Base-by-base conservation (phyloP, 2,888 invertebrate species). In the Belgica antarctica region DNA sequence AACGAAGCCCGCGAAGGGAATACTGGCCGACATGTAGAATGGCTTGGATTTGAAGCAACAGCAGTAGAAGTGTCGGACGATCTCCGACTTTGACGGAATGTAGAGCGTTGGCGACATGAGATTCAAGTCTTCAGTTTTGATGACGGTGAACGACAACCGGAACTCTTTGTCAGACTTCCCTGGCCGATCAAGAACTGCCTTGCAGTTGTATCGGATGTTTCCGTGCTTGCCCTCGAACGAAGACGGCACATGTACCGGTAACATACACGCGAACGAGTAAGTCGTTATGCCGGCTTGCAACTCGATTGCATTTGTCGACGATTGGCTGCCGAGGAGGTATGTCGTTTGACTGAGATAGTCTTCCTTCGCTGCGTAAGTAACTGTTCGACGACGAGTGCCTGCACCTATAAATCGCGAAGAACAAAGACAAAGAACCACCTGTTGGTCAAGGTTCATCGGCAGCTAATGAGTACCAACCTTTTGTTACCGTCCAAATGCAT, bases 101-200 rank as follows among this genome's bases (percentile, higher is more conserved):
- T n/a, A 19, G 1, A 70, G 10, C 3, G 27, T n/a, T 12, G 70
- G 41, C 19, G 31, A 17, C 3, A 61, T n/a, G 5, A 24, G 15
- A 61, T 70, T 70, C 31, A 70, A 24, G 61, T 70, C 70, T 61
- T 70, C 61, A 8, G 25, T 10, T 41, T 70, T 70, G 27, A 70
- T 59, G 5, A 70, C 70, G 17, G 57, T 70, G 59, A 70, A 70
- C 17, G 70, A 24, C 7, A 61, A 3, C 1, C 61, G 17, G 8
- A 61, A 70, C n/a, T 59, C 61, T 17, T 61, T 59, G 34, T 86
- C 84, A 47, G 83, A 78, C 57, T 84, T 82, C 80, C 85, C 86
- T 0, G 85, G 82, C 61, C 84, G 79, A 76, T 85, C 83, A 72
- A 86, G 82, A 34, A 85, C 83, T 0, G 81, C 83, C 74, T 84